Base-by-base conservation (phyloP, 1,140 invertebrate genomes). In the Lysiphlebus fabarum region DNA sequence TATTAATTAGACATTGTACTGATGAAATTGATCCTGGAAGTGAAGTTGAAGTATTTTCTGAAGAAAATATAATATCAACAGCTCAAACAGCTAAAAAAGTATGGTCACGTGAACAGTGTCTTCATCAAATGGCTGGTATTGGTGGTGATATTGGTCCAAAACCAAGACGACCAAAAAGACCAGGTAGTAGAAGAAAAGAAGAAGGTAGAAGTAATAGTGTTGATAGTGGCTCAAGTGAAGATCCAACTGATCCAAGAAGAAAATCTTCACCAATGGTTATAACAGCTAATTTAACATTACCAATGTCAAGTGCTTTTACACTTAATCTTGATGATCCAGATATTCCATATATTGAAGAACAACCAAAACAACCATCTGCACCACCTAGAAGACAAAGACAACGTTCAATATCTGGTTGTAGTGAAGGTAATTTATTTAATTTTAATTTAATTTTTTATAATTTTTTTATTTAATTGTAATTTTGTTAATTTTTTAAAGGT, bases 281-380 rank as follows among this genome's bases (percentile, higher is more conserved):
- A 62, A 91, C 88, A 1, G 90, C 90, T 0, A 91, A 87, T 65
- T 81, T 93, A 5, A 90, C 88, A 61, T 90, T 92, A 71, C 87
- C 89, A 1, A 79, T 87, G 77, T 77, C 83, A 63, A 62, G 76
- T 17, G 72, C 79, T 55, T 79, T 82, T 59, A 78, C 76, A 11
- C 59, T 83, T 12, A 83, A 82, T 62, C 71, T 85, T 53, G 84
- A 87, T 64, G 86, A 88, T 67, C 74, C 81, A 26, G 86, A 88
- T 75, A 89, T 89, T 76, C 87, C 87, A 41, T 90, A 81, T 63
- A 88, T 88, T 67, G 87, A 89, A 67, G 87, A 90, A 62, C 59
- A 62, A 12, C 67, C 69, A 4, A 69, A 70, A 50, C 72, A 73
- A 51, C 72, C 76, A 0, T 74, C 67, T 6, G 71, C 63, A 26